Conservation (phyloP, 1,140 invertebrate genomes). For the Bombus waltoni region DNA sequence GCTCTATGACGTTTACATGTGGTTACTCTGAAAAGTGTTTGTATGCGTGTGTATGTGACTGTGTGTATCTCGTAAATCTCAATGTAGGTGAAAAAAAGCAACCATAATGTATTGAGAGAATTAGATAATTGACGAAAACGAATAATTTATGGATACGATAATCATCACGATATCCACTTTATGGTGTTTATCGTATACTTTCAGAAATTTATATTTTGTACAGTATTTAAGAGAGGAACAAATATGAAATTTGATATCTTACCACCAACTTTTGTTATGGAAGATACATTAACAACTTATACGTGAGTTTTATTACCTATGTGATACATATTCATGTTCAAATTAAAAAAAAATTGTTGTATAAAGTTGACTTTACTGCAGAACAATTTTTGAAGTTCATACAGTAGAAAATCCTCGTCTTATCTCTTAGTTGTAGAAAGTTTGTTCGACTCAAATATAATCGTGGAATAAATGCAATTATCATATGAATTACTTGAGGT, state of each 20-base stretch:
- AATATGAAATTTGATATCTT: constrained; percentile 33
- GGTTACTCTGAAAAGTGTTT: background rate
- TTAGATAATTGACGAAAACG: background rate
- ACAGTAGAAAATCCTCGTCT: background rate
- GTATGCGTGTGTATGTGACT: background rate
- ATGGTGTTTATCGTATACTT: background rate
- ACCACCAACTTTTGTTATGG: constrained; percentile 2
- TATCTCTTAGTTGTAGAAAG: background rate
- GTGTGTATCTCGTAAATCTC: constrained; percentile 16
- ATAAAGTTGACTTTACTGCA: background rate
- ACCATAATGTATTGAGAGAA: background rate
- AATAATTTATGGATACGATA: background rate
- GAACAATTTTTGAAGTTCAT: background rate
- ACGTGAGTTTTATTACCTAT: constrained; percentile 24
- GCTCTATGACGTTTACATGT: background rate
- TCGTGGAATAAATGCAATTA: background rate
- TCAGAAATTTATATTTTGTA: constrained; percentile 40
- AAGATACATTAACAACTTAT: background rate
- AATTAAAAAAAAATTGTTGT: constrained; percentile 2
- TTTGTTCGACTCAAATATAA: background rate
- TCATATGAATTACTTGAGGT: constrained; percentile 2
- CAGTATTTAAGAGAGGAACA: constrained; percentile 41
- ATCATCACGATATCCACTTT: background rate
- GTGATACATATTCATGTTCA: background rate
- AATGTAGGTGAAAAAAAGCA: background rate